Percentiles rank a stretch among this genome's conserved stretches.
Conservation (phyloP, 2,888 invertebrate genomes). For the Thelaira solivaga region DNA sequence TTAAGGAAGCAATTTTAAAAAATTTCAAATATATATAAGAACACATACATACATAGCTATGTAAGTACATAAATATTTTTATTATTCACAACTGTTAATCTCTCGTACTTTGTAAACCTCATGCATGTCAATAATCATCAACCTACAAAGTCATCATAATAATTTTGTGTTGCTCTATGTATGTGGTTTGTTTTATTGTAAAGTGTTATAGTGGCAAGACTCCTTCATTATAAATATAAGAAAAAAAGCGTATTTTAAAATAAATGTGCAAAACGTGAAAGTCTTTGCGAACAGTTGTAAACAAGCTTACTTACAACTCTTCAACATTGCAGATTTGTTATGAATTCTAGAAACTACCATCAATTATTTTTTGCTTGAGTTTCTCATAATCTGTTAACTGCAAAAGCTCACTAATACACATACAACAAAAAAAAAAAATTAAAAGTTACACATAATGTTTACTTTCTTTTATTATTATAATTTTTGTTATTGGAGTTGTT, state of each 20-base stretch:
- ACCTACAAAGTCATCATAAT: conserved; percentile 30
- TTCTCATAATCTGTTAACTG: conserved; percentile 13
- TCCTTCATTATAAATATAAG: neutral
- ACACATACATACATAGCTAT: neutral
- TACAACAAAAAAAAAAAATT: neutral
- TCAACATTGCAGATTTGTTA: conserved; percentile 20
- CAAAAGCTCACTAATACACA: neutral
- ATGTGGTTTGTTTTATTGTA: conserved; percentile 24
- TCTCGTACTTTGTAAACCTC: conserved; percentile 29
- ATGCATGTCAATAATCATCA: conserved; percentile 56
- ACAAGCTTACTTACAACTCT: conserved; percentile 34
- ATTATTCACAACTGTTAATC: conserved; percentile 38
- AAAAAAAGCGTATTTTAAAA: conserved; percentile 47
- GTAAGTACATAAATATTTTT: conserved; percentile 22
- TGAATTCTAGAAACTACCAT: conserved; percentile 48
- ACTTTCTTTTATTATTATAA: neutral
- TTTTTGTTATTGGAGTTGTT: conserved; percentile 2
- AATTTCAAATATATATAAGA: too few species aligned
- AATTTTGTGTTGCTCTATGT: too few species aligned
- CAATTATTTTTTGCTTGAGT: conserved; percentile 11
- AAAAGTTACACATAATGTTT: neutral
- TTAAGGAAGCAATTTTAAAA: too few species aligned
- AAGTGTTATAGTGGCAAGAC: conserved; percentile 13
- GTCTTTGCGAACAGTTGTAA: conserved; percentile 28
- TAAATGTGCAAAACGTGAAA: conserved; percentile 62